Evolutionary conservation across 2,797 vertebrate species (phyloP).

Genomic region (Thaleichthys pacificus): DNA sequence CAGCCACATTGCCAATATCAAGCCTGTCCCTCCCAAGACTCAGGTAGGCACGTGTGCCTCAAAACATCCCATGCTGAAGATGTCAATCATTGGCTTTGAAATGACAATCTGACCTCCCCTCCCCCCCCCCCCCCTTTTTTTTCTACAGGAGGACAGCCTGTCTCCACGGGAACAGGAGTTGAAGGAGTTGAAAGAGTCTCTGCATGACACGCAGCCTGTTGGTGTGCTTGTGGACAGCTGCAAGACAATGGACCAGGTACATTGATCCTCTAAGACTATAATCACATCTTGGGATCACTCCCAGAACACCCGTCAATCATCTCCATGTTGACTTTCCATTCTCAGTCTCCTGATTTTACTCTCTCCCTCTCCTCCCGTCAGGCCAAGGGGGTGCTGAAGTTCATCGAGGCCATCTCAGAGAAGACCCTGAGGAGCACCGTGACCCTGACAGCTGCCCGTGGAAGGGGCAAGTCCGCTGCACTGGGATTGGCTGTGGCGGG

Average conservation of each 20-base stretch:
- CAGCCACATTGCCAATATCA: slow-evolving; percentile 87
- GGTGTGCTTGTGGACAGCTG: slow-evolving; percentile 91
- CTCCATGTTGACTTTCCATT: background rate
- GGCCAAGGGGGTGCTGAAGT: slow-evolving; percentile 94
- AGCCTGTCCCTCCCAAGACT: slow-evolving; percentile 83
- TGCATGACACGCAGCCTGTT: slow-evolving; percentile 96
- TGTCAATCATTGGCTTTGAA: background rate
- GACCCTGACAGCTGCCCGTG: slow-evolving; percentile 91
- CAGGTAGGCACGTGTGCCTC: slow-evolving; percentile 71
- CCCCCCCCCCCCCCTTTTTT: slow-evolving; percentile 9
- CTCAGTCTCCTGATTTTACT: background rate
- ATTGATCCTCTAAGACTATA: slow-evolving; percentile 1
- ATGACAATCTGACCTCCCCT: too few relatives aligned
- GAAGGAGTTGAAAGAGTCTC: slow-evolving; percentile 87
- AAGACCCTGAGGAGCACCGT: slow-evolving; percentile 95
- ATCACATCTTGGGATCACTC: background rate
- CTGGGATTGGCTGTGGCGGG: slow-evolving; percentile 92
- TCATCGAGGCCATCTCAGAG: slow-evolving; percentile 95
- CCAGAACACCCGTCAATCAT: background rate
- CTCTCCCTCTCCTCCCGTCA: slow-evolving; percentile 44
- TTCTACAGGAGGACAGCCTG: slow-evolving; percentile 80
- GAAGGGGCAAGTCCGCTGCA: slow-evolving; percentile 95
- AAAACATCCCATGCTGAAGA: background rate
- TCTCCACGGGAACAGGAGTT: slow-evolving; percentile 84
- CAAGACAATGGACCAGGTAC: slow-evolving; percentile 93